Evolutionary conservation across 2,113 vertebrate genomes (phyloP), one percentile per base, ranked within the genome.

Genomic region (Cariama cristata): DNA sequence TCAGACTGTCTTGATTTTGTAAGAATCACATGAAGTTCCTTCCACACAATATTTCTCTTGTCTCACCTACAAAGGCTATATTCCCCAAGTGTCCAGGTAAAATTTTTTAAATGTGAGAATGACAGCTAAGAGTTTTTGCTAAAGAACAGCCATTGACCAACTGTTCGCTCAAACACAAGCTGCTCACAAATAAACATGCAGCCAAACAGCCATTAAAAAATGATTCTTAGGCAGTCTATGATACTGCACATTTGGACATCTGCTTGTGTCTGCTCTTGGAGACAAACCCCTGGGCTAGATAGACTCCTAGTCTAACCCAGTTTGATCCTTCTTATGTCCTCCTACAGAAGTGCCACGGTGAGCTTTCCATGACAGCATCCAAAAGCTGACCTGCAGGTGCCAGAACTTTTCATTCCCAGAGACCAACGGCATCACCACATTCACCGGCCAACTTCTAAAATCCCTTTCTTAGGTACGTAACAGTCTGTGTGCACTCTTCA

Each of bases 141-240:
- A 26, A 86, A 53, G 77, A 91, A 88, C 30, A 74, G 14, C 33
- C 27, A 44, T 90, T 90, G 53, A 21, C 71, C 85, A 94, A 62
- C 66, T 85, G 62, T 88, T 90, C 71, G 47, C 12, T 93, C 38
- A 83, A 94, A 86, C 52, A 93, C 75, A 95, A 86, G 75, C 75
- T 94, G 82, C 71, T 92, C 72, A 80, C 38, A 60, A 72, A 79
- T 33, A 90, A 90, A 47, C 62, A 55, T 15, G 22, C 40, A 86
- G 63, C 33, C 67, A 93, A 96, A 58, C 3, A 77, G 15, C 16
- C 50, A 86, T 92, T 90, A 76, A 76, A 74, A 86, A 79, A 10
- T 3, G 0, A 49, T 90, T 82, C 30, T 69, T 58, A n/a, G 7
- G 33, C 45, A 85, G 75, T 24, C 74, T 94, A 42, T 0, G 0